These are phyloP conservation scores for Nipponacmea schrenckii DNA, from an alignment of 2,888 invertebrate species.

Conservation along the genomic window DNA sequence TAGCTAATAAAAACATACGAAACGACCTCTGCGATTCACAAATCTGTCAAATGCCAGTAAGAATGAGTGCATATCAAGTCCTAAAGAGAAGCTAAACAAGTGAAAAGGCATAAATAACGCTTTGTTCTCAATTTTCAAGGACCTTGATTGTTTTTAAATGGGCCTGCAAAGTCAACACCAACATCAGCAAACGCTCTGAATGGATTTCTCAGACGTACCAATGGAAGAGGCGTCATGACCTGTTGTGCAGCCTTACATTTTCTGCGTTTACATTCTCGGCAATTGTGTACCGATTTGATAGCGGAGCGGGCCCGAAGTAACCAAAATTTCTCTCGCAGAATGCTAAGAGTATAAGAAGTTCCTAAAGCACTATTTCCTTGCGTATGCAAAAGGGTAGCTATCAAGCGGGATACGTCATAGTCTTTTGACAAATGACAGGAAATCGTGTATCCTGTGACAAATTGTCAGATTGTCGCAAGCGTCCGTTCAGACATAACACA, in stretches of 20 bases:
- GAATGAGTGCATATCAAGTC: too few relatives aligned
- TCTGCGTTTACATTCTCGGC: slow-evolving; percentile 11
- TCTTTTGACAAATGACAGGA: slow-evolving; percentile 24
- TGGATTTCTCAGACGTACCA: too few relatives aligned
- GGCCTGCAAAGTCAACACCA: too few relatives aligned
- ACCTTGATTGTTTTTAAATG: too few relatives aligned
- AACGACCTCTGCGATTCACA: too few relatives aligned
- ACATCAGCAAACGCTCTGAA: too few relatives aligned
- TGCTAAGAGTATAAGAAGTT: slow-evolving; percentile 20
- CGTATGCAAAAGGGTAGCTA: slow-evolving; percentile 9
- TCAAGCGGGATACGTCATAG: slow-evolving; percentile 18
- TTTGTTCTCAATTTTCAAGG: too few relatives aligned
- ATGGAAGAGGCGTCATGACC: neutral
- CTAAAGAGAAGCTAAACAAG: too few relatives aligned
- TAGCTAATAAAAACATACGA: too few relatives aligned
- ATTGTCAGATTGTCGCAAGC: slow-evolving; percentile 14
- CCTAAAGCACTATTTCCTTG: slow-evolving; percentile 13
- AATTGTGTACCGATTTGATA: slow-evolving; percentile 15
- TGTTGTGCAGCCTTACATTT: neutral
- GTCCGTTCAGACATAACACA: slow-evolving; percentile 14
- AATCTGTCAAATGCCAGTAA: too few relatives aligned
- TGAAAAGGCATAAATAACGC: too few relatives aligned
- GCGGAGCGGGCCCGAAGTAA: slow-evolving; percentile 17
- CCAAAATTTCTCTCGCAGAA: slow-evolving; percentile 21
- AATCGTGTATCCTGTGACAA: neutral